A percentile compares a stretch with the other conserved stretches of the same genome.
These are phyloP conservation scores for Heterodera carotae DNA, from an alignment of 1,140 invertebrate species.

Conservation along the genomic window DNA sequence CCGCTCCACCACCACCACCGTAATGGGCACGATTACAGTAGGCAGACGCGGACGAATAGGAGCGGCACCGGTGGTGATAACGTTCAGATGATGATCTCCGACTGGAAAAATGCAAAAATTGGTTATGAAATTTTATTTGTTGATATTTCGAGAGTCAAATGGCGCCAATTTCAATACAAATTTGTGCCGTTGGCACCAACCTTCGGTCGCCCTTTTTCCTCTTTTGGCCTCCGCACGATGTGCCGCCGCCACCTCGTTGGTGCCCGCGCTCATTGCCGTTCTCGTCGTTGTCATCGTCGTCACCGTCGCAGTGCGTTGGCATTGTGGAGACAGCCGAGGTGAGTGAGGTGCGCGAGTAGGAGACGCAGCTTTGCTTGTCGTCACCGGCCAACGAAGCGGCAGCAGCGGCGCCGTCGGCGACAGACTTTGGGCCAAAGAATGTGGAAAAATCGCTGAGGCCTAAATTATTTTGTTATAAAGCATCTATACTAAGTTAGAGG, in stretches of 20 bases:
- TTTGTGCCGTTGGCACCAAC: not conserved
- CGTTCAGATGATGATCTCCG: not conserved
- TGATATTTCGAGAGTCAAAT: not conserved
- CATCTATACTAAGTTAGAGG: not conserved
- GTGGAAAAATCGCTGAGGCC: slow-evolving; percentile 38
- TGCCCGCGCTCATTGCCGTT: too few species aligned
- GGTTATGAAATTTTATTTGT: not conserved
- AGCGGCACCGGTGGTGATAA: slow-evolving; percentile 37
- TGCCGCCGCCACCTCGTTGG: not conserved
- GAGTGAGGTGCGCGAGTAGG: slow-evolving; percentile 41
- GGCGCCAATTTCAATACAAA: not conserved
- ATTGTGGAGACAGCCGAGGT: slow-evolving; percentile 27
- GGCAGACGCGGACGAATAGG: slow-evolving; percentile 31
- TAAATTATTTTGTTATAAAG: not conserved
- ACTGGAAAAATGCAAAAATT: not conserved
- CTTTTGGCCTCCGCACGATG: not conserved
- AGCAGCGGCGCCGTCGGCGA: slow-evolving; percentile 9
- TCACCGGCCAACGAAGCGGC: not conserved
- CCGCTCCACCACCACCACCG: not conserved
- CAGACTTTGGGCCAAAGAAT: slow-evolving; percentile 26
- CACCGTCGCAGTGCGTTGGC: slow-evolving; percentile 14
- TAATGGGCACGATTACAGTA: slow-evolving; percentile 34
- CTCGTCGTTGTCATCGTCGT: not conserved
- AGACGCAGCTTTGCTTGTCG: slow-evolving; percentile 27
- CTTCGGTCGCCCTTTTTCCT: not conserved